A percentile compares a stretch with the other conserved stretches of the same genome.
These are phyloP conservation scores for Mimumesa dahlbomi DNA, from an alignment of 2,888 invertebrate species.

Conservation along the genomic window DNA sequence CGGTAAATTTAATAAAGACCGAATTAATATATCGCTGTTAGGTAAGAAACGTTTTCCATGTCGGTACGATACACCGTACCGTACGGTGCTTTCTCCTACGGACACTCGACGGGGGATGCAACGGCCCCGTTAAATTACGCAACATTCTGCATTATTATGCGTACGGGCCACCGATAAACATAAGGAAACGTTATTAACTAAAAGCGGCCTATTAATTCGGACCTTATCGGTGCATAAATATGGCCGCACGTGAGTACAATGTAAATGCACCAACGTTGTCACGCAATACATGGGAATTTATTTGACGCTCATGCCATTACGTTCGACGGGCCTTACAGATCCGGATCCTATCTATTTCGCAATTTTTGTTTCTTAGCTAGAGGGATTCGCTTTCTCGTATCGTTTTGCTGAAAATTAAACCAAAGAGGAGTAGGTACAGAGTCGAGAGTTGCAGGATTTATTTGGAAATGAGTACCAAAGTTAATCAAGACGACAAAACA, in stretches of 20 bases:
- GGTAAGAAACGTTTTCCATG: conserved; percentile 29
- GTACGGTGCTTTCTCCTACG: too few relatives aligned
- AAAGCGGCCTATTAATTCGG: conserved; percentile 34
- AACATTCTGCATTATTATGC: conserved; percentile 34
- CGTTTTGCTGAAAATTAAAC: too few relatives aligned
- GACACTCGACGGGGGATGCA: conserved; percentile 3
- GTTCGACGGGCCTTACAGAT: not conserved
- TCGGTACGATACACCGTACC: too few relatives aligned
- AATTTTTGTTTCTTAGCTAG: too few relatives aligned
- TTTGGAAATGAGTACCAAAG: too few relatives aligned
- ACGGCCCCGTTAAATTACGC: conserved; percentile 42
- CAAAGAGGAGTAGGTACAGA: too few relatives aligned
- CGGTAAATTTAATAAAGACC: conserved; percentile 59
- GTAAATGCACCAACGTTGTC: conserved; percentile 7
- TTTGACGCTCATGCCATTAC: not conserved
- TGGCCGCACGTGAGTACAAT: conserved; percentile 33
- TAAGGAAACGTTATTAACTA: conserved; percentile 39
- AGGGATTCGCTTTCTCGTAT: too few relatives aligned
- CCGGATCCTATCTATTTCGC: too few relatives aligned
- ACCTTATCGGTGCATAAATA: conserved; percentile 35
- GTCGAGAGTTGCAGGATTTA: too few relatives aligned
- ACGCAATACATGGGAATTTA: conserved; percentile 12
- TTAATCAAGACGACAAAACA: too few relatives aligned
- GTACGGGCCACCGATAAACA: conserved; percentile 41
- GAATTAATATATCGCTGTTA: conserved; percentile 58